Conservation (phyloP, 2,797 vertebrate genomes). For the Discoglossus pictus region DNA sequence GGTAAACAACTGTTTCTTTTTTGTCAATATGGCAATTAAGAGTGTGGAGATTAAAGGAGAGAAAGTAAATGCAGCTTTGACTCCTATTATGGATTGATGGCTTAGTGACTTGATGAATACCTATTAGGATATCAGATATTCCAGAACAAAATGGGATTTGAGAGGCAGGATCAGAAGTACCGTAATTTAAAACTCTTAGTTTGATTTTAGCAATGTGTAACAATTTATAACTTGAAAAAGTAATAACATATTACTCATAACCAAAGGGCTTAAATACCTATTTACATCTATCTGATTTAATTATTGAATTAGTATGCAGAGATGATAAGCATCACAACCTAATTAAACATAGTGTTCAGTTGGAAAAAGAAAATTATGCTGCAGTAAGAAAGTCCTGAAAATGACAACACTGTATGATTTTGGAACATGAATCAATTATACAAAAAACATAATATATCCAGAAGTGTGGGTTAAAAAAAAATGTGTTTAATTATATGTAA, state of each 20-base stretch:
- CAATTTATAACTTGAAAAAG: conserved; percentile 22
- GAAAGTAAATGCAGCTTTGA: conserved; percentile 67
- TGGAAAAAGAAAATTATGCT: conserved; percentile 1
- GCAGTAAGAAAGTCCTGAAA: not conserved
- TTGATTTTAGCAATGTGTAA: conserved; percentile 41
- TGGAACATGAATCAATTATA: too few species aligned
- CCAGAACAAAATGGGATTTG: conserved; percentile 48
- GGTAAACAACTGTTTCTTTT: conserved; percentile 77
- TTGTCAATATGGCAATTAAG: conserved; percentile 76
- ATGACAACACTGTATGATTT: too few species aligned
- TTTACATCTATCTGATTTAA: conserved; percentile 36
- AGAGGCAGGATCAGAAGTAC: conserved; percentile 55
- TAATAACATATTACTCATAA: conserved; percentile 40
- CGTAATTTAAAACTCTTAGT: conserved; percentile 43
- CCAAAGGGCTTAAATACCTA: conserved; percentile 9
- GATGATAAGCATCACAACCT: conserved; percentile 22
- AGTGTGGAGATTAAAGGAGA: conserved; percentile 70
- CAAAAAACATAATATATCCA: too few species aligned
- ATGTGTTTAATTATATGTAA: too few species aligned
- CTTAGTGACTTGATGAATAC: conserved; percentile 62
- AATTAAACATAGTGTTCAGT: conserved; percentile 11
- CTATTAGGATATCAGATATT: conserved; percentile 55
- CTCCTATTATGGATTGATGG: conserved; percentile 64
- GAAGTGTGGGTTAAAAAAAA: too few species aligned
- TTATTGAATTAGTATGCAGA: conserved; percentile 23